phyloP scores from a whole-genome alignment of 2,888 invertebrate genomes.

The Ecdyonurus torrentis region DNA sequence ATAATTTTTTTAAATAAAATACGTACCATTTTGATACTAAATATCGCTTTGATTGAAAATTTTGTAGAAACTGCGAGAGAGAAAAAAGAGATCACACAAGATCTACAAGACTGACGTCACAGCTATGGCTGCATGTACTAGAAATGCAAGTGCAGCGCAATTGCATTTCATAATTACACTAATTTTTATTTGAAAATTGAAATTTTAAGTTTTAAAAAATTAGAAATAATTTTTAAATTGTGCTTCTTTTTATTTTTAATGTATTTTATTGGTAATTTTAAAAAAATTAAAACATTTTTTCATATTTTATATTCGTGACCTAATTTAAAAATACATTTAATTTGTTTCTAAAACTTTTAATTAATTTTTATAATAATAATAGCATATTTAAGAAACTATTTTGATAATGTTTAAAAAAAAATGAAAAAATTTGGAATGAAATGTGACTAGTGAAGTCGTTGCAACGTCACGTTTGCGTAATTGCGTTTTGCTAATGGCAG shows the following conservation, averaged over 20 bases:
- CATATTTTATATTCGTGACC: too few relatives aligned
- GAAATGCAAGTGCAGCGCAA: background rate
- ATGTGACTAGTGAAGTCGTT: slow-evolving; percentile 1
- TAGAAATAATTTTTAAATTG: background rate
- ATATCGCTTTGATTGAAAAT: background rate
- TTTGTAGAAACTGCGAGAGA: background rate
- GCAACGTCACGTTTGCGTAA: background rate
- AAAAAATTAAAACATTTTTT: background rate
- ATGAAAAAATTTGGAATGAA: background rate
- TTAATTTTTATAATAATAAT: too few relatives aligned
- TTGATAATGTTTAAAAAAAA: background rate
- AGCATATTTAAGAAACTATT: too few relatives aligned
- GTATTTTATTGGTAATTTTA: background rate
- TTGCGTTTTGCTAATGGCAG: background rate
- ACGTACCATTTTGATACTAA: background rate
- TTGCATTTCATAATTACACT: background rate
- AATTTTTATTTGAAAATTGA: background rate
- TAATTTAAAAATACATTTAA: too few relatives aligned
- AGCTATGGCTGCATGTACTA: background rate
- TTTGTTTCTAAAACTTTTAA: too few relatives aligned
- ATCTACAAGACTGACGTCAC: background rate
- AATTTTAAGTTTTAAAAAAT: background rate
- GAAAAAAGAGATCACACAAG: background rate
- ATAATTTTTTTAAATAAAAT: too few relatives aligned
- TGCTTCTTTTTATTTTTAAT: background rate